Percentiles rank a stretch among this genome's conserved stretches.
Conservation (phyloP, 2,888 invertebrate species). For the Nymphalis c-album region DNA sequence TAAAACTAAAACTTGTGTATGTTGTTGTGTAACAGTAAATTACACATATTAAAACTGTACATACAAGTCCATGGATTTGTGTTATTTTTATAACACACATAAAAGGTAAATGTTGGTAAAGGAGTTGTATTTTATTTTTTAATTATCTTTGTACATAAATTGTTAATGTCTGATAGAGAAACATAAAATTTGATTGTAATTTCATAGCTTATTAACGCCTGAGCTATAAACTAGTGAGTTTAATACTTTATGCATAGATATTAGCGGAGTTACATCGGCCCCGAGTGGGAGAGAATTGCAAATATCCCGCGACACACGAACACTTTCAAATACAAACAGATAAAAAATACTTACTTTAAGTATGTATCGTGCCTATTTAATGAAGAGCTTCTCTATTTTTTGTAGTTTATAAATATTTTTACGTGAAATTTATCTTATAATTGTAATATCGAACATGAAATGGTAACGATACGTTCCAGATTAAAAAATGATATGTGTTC, state of each 20-base stretch:
- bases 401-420: too few species aligned
- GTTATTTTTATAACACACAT: background rate
- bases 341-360: background rate
- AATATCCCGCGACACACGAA: conserved; percentile 18
- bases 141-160: conserved; percentile 1
- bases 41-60: too few species aligned
- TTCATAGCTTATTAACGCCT: conserved; percentile 26
- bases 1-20: too few species aligned
- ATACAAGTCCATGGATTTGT: too few species aligned
- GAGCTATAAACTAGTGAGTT: conserved; percentile 23
- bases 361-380: too few species aligned
- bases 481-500: too few species aligned
- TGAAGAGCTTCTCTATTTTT: too few species aligned
- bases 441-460: too few species aligned
- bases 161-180: conserved; percentile 12
- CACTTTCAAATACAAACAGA: background rate
- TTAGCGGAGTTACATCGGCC: conserved; percentile 16
- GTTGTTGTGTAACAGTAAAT: too few species aligned
- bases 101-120: background rate
- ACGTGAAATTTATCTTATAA: too few species aligned
- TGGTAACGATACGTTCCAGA: too few species aligned
- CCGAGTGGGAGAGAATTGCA: conserved; percentile 15
- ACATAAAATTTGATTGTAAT: conserved; percentile 26
- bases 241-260: conserved; percentile 26
- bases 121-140: background rate